Base-by-base conservation (phyloP, 2,113 vertebrate genomes). In the Antechinus stuartii region DNA sequence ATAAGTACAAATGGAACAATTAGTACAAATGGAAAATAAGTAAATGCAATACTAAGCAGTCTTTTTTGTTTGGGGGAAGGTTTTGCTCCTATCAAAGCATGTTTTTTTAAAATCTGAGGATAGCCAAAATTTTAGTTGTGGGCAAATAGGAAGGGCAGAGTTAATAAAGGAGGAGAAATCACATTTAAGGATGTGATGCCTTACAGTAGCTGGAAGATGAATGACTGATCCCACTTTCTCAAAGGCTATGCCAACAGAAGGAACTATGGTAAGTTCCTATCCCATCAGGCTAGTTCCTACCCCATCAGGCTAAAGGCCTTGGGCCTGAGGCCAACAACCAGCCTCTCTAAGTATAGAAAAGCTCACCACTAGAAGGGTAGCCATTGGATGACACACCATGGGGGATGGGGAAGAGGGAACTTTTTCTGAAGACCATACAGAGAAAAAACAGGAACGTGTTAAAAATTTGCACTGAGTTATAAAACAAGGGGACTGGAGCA, bases 151-250 rank as follows among this genome's bases (percentile, higher is more conserved):
- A 54, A 89, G 22, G 57, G 7, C 23, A 91, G 30, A 90, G 47
- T 42, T 46, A 35, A 50, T n/a, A 50, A 50, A 49, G 90, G 35
- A 49, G 19, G 90, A 89, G 94, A 92, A 93, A 54, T 1, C n/a
- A 6, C 22, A 35, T 24, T 54, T 56, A 11, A 76, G 92, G 47
- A 91, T 52, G 50, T 5, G 46, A 35, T 23, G 89, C 2, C 53
- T 91, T 84, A 56, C 46, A 57, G 90, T 91, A 95, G 93, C n/a
- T 84, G 19, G 35, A 35, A 84, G n/a, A n/a, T 84, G 19, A 84
- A 84, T 84, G n/a, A 42, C n/a, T 84, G 68, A 42, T n/a, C n/a
- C n/a, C 22, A 35, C 42, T 84, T 84, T 84, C 68, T 84, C n/a
- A 84, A 76, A 76, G 30, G 14, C 61, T 84, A 42, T 84, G n/a